phyloP scores from a whole-genome alignment of 2,888 invertebrate genomes.

The Alitta virens region DNA sequence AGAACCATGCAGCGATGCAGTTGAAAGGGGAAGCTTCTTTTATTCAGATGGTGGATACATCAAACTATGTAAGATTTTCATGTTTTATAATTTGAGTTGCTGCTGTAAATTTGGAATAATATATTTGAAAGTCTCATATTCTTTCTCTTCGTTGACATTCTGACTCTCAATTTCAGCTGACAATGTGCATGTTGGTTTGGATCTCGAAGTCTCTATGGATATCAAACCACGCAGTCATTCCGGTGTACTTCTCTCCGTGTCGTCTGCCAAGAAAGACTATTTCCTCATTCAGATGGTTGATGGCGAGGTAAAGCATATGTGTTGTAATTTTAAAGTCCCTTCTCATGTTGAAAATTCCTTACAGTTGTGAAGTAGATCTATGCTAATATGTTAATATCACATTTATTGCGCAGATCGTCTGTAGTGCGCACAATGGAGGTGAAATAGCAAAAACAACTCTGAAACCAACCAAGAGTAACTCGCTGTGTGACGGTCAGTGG shows the following conservation, averaged over 20 bases:
- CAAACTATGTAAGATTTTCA: conserved; percentile 65
- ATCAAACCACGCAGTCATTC: conserved; percentile 81
- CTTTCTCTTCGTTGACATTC: not conserved
- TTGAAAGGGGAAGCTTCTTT: conserved; percentile 83
- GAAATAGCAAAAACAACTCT: conserved; percentile 77
- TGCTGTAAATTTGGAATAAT: not conserved
- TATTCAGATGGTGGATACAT: conserved; percentile 69
- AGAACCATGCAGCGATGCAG: conserved; percentile 72
- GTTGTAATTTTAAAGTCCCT: not conserved
- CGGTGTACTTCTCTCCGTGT: conserved; percentile 78
- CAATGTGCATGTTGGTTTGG: conserved; percentile 75
- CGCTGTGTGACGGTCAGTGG: conserved; percentile 93
- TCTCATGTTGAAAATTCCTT: too few species aligned
- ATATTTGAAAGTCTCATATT: not conserved
- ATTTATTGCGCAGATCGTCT: conserved; percentile 36
- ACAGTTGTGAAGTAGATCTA: too few species aligned
- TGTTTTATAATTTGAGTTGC: not conserved
- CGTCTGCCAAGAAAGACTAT: conserved; percentile 64
- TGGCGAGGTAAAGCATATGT: conserved; percentile 73
- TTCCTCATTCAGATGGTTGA: conserved; percentile 83
- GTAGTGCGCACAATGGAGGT: conserved; percentile 62
- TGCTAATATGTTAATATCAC: too few species aligned
- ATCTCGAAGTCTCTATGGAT: conserved; percentile 77
- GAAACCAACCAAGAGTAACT: conserved; percentile 41
- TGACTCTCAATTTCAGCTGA: conserved; percentile 63